Evolutionary conservation across 2,888 invertebrate species (phyloP), one percentile per base, ranked within the genome.

Genomic region (Lasioglossum zephyrum): DNA sequence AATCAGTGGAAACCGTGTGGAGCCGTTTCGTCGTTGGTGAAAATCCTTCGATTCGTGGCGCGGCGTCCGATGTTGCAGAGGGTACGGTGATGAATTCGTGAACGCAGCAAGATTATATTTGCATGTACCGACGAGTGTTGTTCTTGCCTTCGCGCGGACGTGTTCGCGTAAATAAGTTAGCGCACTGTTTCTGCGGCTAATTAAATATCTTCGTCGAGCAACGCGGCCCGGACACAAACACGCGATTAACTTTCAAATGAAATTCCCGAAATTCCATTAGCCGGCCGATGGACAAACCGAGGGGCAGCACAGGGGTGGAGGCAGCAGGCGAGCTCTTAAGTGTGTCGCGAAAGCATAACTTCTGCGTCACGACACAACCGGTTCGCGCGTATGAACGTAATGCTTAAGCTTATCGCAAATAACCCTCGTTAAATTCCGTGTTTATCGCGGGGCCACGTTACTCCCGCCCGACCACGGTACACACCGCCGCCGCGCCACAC

Each of bases 381-480:
- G 63, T 44, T 53, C 69, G 75, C 53, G 80, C 74, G 66, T 86
- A 88, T 87, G 89, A 89, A 88, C 87, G 85, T 90, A 90, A 91
- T 87, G 91, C 89, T 92, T 87, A 88, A 90, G 91, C 91, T 91
- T 87, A 88, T 92, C 90, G 89, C 91, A 86, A 90, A 86, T 85
- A 87, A 91, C 90, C 88, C 91, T 93, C 93, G 91, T 93, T 94
- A 94, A 93, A 93, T 94, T 93, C 92, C 91, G 88, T 91, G 87
- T 92, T 93, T 94, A 93, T 93, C 92, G 90, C 39, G 60, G 57
- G 53, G 66, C 73, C 11, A 53, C 88, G 84, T 88, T 87, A 73
- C 73, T 73, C 26, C 22, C 5, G 8, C 18, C 66, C 66, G 22
- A 31, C 66, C 31, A 66, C 36, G 69, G 60, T 31, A 18, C 63